phyloP scores from a whole-genome alignment of 2,888 invertebrate genomes.

The Autographa gamma region DNA sequence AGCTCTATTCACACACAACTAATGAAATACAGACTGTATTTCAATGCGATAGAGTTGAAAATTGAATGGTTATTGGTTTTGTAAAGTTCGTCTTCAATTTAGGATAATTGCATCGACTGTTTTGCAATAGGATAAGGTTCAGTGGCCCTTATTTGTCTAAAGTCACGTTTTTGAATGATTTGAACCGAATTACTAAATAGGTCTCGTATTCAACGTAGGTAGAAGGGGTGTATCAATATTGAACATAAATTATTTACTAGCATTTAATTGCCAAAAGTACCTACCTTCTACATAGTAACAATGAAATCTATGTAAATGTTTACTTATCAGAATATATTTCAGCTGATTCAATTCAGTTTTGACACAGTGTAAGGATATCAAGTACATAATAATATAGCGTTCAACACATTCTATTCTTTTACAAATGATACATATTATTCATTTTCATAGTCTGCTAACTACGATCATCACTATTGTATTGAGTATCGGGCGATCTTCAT shows the following conservation, averaged over 20 bases:
- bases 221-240: too few species aligned
- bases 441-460: conserved; percentile 45
- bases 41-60: not conserved
- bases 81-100: conserved; percentile 16
- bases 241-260: too few species aligned
- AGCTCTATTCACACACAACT: conserved; percentile 16
- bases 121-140: conserved; percentile 12
- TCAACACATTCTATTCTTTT: not conserved
- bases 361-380: too few species aligned
- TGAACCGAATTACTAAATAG: too few species aligned
- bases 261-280: too few species aligned
- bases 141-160: conserved; percentile 14
- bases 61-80: conserved; percentile 7
- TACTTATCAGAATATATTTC: too few species aligned
- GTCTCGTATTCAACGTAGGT: too few species aligned
- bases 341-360: too few species aligned
- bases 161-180: not conserved
- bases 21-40: conserved; percentile 15
- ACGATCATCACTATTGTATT: conserved; percentile 18
- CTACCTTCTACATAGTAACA: too few species aligned
- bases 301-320: too few species aligned
- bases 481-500: conserved; percentile 47
- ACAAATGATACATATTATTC: conserved; percentile 12
- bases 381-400: not conserved
- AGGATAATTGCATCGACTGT: conserved; percentile 18